Percentiles rank a stretch among this genome's conserved stretches.
These are phyloP conservation scores for Meteorus colon DNA, from an alignment of 2,888 invertebrate species.

Conservation along the genomic window DNA sequence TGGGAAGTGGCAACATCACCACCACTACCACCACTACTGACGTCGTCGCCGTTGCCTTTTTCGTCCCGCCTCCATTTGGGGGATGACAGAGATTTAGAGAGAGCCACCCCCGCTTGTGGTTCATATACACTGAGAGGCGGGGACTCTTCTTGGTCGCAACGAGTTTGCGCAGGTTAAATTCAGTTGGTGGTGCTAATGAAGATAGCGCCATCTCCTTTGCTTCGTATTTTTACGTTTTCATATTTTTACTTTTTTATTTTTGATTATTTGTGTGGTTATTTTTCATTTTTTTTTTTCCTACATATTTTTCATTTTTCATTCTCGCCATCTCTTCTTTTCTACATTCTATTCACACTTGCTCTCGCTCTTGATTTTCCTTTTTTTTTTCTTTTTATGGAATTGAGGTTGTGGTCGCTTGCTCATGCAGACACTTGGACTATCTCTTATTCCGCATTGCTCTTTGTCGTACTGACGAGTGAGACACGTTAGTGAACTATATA, in stretches of 20 bases:
- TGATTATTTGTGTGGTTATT: neutral
- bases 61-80: slow-evolving; percentile 43
- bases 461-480: slow-evolving; percentile 35
- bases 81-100: slow-evolving; percentile 35
- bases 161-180: slow-evolving; percentile 32
- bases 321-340: neutral
- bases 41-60: neutral
- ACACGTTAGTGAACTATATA: neutral
- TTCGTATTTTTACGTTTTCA: slow-evolving; percentile 6
- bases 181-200: slow-evolving; percentile 41
- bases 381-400: slow-evolving; percentile 4
- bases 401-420: slow-evolving; percentile 22
- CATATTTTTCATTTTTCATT: neutral
- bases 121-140: slow-evolving; percentile 42
- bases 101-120: slow-evolving; percentile 43
- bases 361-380: neutral
- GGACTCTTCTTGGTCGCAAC: slow-evolving; percentile 38
- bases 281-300: neutral
- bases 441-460: slow-evolving; percentile 13
- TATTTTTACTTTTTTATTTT: neutral
- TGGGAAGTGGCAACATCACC: slow-evolving; percentile 49
- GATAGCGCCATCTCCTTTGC: slow-evolving; percentile 45
- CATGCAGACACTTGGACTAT: slow-evolving; percentile 30
- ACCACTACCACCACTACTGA: neutral
- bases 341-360: neutral